phyloP scores from a whole-genome alignment of 2,888 invertebrate genomes.

The Meganola albula region DNA sequence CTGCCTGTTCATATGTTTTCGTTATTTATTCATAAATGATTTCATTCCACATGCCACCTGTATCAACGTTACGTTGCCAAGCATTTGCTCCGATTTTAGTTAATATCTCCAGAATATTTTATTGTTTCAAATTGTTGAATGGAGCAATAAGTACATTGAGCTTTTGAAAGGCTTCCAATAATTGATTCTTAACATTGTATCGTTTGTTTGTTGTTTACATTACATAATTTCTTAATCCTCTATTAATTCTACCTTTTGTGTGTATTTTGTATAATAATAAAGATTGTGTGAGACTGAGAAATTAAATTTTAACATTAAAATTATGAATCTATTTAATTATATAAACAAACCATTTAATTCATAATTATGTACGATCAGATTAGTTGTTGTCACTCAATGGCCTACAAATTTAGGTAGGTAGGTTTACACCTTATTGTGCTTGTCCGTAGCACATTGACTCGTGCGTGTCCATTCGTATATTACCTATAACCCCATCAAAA shows the following conservation, averaged over 20 bases:
- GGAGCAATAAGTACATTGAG: slow-evolving; percentile 19
- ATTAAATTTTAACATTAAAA: no score
- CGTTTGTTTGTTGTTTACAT: slow-evolving; percentile 29
- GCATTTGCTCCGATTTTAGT: slow-evolving; percentile 8
- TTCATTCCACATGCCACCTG: slow-evolving; percentile 26
- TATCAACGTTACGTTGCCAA: slow-evolving; percentile 22
- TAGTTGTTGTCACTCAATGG: no score
- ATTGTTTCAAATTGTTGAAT: slow-evolving; percentile 32
- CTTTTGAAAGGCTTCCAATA: slow-evolving; percentile 33
- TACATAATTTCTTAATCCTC: slow-evolving; percentile 34
- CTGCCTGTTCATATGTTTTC: slow-evolving; percentile 5
- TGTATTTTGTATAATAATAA: no score
- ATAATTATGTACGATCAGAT: no score
- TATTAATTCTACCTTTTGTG: slow-evolving; percentile 27
- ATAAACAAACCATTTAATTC: no score
- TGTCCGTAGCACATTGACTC: no score
- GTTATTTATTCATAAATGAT: slow-evolving; percentile 26
- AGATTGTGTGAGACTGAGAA: no score
- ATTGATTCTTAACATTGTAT: slow-evolving; percentile 31
- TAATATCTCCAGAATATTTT: slow-evolving; percentile 14
- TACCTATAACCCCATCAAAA: no score
- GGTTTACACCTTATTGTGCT: no score
- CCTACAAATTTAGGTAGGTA: no score
- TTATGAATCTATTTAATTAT: no score
- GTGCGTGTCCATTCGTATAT: no score